These are phyloP conservation scores for Esperia sulphurella DNA, from an alignment of 2,888 invertebrate species.

Conservation along the genomic window DNA sequence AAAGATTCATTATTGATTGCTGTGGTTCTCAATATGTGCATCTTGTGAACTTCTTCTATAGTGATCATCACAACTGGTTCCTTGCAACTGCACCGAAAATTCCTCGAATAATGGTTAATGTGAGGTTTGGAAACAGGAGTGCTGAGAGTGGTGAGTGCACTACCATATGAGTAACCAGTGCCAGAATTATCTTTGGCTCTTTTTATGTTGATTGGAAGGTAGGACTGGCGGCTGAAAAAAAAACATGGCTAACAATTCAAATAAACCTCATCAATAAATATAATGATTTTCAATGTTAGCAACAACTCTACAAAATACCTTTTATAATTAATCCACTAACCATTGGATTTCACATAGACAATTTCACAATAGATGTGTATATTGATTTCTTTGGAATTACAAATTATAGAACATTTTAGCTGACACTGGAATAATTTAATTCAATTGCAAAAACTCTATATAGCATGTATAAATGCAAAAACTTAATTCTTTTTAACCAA, in stretches of 20 bases:
- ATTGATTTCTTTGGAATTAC: too few relatives aligned
- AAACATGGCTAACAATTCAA: too few relatives aligned
- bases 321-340: too few relatives aligned
- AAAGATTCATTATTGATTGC: conserved; percentile 57
- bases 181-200: conserved; percentile 68
- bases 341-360: too few relatives aligned
- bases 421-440: too few relatives aligned
- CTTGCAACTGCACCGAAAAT: conserved; percentile 40
- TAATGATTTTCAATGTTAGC: background rate
- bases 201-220: conserved; percentile 44
- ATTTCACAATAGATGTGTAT: too few relatives aligned
- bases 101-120: conserved; percentile 28
- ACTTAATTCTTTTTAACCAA: too few relatives aligned
- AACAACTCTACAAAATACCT: too few relatives aligned
- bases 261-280: background rate
- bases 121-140: conserved; percentile 18
- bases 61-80: conserved; percentile 31
- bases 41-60: conserved; percentile 37
- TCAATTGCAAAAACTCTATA: too few relatives aligned
- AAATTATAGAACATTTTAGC: too few relatives aligned
- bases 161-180: conserved; percentile 63
- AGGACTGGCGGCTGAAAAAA: conserved; percentile 43
- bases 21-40: conserved; percentile 59
- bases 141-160: conserved; percentile 50
- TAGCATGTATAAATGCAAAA: too few relatives aligned